Conservation (phyloP, 2,888 invertebrate genomes). For the Drosophila siamana region DNA sequence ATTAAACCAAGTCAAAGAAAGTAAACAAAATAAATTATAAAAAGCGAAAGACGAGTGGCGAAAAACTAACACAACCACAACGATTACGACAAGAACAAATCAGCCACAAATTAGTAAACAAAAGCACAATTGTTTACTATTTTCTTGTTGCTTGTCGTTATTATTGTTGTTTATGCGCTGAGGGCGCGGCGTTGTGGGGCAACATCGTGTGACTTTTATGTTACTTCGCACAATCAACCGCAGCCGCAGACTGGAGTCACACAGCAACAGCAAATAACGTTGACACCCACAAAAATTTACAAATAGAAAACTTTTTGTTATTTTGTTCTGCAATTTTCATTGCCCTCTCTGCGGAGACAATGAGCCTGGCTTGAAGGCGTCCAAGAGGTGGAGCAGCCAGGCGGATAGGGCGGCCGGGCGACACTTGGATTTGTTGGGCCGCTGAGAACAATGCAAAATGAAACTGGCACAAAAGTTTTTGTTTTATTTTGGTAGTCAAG, state of each 20-base stretch:
- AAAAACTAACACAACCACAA: conserved; percentile 25
- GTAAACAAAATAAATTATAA: conserved; percentile 67
- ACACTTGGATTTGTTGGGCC: conserved; percentile 28
- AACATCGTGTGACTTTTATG: conserved; percentile 49
- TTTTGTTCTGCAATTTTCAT: conserved; percentile 49
- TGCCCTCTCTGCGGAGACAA: conserved; percentile 25
- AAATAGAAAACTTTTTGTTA: conserved; percentile 66
- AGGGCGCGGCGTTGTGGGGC: conserved; percentile 23
- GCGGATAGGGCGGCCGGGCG: too few species aligned
- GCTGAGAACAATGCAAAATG: conserved; percentile 63
- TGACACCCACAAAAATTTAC: conserved; percentile 68
- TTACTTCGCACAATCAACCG: conserved; percentile 6
- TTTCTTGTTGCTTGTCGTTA: conserved; percentile 23
- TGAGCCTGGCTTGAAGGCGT: conserved; percentile 6
- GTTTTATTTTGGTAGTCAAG: conserved; percentile 20
- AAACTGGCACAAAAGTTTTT: conserved; percentile 66
- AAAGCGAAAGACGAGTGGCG: conserved; percentile 49
- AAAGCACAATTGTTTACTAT: conserved; percentile 73
- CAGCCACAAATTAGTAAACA: conserved; percentile 76
- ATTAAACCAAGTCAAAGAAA: conserved; percentile 76
- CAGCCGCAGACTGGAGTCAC: background rate
- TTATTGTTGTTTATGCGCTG: conserved; percentile 13
- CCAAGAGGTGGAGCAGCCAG: background rate
- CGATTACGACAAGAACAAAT: conserved; percentile 32
- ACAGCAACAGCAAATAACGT: conserved; percentile 41